A percentile compares a stretch with the other conserved stretches of the same genome.
Conservation (phyloP, 53 echinoderm and acorn worm genomes). For the Mesocentrotus franciscanus region DNA sequence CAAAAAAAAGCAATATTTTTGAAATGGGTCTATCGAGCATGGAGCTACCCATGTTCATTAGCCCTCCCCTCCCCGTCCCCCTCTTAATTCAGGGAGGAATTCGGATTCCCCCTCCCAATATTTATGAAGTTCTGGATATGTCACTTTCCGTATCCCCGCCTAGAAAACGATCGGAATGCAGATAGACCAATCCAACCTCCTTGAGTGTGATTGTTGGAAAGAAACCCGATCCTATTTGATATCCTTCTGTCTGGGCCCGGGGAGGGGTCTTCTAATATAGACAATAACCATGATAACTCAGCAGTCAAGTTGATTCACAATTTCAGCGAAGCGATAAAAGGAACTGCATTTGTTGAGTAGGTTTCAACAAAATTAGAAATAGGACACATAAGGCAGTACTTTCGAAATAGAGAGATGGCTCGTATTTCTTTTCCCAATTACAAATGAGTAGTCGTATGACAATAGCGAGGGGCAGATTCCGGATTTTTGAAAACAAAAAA, state of each 20-base stretch:
- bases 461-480: too few relatives aligned
- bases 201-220: background rate
- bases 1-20: too few relatives aligned
- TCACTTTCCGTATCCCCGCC: background rate
- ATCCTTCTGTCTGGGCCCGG: background rate
- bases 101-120: background rate
- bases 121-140: background rate
- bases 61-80: background rate
- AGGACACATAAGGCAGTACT: too few relatives aligned
- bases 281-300: background rate
- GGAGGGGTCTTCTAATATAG: background rate
- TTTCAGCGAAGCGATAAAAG: too few relatives aligned
- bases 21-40: background rate
- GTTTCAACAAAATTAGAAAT: too few relatives aligned
- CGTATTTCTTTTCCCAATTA: too few relatives aligned
- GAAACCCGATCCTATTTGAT: background rate
- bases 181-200: background rate
- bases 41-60: background rate
- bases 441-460: too few relatives aligned
- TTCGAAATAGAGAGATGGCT: background rate
- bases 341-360: too few relatives aligned
- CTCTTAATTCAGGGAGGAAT: too few relatives aligned
- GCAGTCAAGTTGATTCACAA: background rate
- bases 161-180: slow-evolving; percentile 1
- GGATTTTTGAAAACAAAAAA: too few relatives aligned